A percentile compares a stretch with the other conserved stretches of the same genome.
phyloP scores from a whole-genome alignment of 2,113 vertebrate genomes.

The Thymallus thymallus region DNA sequence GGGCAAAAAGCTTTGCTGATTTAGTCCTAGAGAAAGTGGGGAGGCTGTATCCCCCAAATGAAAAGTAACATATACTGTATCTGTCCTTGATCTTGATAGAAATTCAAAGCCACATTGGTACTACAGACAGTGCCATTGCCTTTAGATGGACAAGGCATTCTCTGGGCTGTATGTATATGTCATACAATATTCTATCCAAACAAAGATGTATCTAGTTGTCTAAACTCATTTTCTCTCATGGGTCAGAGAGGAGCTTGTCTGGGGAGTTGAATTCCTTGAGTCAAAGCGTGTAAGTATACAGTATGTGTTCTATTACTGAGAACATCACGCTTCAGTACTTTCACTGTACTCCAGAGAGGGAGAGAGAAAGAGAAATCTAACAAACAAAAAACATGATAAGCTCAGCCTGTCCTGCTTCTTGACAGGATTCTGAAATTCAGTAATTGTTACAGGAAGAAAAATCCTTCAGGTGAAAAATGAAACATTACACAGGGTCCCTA shows the following conservation, averaged over 20 bases:
- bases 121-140: not conserved
- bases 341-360: constrained; percentile 49
- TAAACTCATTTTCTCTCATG: constrained; percentile 16
- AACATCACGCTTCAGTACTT: constrained; percentile 40
- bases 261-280: constrained; percentile 45
- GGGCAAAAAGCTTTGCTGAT: constrained; percentile 24
- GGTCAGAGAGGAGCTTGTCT: constrained; percentile 22
- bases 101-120: not conserved
- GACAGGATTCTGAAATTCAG: constrained; percentile 58
- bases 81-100: not conserved
- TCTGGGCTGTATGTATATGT: not conserved
- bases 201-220: constrained; percentile 16
- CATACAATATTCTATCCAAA: not conserved
- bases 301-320: constrained; percentile 43
- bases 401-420: constrained; percentile 49
- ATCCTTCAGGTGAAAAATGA: constrained; percentile 57
- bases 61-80: not conserved
- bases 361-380: constrained; percentile 43
- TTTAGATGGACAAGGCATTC: constrained; percentile 3
- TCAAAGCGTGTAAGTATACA: constrained; percentile 23
- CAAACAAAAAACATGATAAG: constrained; percentile 61
- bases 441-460: constrained; percentile 52
- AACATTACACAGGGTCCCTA: constrained; percentile 34
- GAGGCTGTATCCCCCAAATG: constrained; percentile 7
- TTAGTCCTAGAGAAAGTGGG: constrained; percentile 28